Percentiles rank a stretch among this genome's conserved stretches.
Evolutionary conservation across 1,140 invertebrate genomes (phyloP).

Genomic region (Megathymus violae): DNA sequence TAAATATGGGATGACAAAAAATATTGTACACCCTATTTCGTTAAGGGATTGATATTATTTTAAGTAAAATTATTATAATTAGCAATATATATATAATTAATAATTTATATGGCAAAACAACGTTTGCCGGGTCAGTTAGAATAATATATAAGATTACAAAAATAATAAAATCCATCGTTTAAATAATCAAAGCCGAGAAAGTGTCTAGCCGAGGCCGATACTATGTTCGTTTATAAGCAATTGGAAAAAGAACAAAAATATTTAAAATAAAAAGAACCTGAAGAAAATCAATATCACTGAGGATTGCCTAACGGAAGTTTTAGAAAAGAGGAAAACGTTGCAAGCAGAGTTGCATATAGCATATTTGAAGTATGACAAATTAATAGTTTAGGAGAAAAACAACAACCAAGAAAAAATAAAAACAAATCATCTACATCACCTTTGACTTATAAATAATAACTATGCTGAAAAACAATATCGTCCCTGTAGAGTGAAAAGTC

Average conservation of each 20-base stretch:
- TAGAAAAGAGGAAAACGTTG: conserved; percentile 40
- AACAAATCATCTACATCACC: conserved; percentile 43
- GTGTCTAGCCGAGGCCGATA: conserved; percentile 32
- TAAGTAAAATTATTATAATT: too few relatives aligned
- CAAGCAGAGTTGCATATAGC: conserved; percentile 39
- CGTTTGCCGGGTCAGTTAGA: too few relatives aligned
- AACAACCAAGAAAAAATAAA: conserved; percentile 44
- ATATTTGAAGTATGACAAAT: conserved; percentile 47
- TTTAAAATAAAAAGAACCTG: conserved; percentile 37
- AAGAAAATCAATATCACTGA: conserved; percentile 38
- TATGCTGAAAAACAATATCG: conserved; percentile 46
- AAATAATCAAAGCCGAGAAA: conserved; percentile 13
- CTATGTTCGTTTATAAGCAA: conserved; percentile 36
- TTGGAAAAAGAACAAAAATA: conserved; percentile 39
- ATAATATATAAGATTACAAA: conserved; percentile 21
- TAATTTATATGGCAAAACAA: too few relatives aligned
- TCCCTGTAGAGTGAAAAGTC: too few relatives aligned
- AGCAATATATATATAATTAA: too few relatives aligned
- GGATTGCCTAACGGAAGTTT: conserved; percentile 40
- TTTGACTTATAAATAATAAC: conserved; percentile 17
- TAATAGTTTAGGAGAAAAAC: conserved; percentile 43
- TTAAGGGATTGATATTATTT: too few relatives aligned
- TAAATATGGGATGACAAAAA: too few relatives aligned
- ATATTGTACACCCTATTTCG: too few relatives aligned
- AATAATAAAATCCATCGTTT: conserved; percentile 36